A percentile compares a stretch with the other conserved stretches of the same genome.
phyloP scores from a whole-genome alignment of 2,113 vertebrate genomes.

The Sceloporus undulatus region DNA sequence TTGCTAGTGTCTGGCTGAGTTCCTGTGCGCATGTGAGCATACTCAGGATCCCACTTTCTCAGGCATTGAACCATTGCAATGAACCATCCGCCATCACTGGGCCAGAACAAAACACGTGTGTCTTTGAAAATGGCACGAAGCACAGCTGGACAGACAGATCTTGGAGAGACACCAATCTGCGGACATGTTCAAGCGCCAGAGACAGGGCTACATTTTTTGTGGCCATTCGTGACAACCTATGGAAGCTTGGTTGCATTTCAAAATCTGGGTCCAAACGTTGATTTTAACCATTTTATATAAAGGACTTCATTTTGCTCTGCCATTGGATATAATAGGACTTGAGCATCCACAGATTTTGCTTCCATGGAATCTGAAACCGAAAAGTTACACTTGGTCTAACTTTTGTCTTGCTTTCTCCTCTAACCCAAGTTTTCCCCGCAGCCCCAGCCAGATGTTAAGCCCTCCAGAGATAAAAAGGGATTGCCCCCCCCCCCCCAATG shows the following conservation, averaged over 20 bases:
- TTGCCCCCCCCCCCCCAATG: conserved; percentile 69
- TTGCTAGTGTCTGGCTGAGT: background rate
- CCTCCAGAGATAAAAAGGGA: conserved; percentile 65
- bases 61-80: background rate
- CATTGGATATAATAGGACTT: too few relatives aligned
- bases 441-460: conserved; percentile 76
- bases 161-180: background rate
- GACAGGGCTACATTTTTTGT: too few relatives aligned
- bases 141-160: too few relatives aligned
- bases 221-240: too few relatives aligned
- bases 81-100: background rate
- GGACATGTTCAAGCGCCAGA: accelerated
- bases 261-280: too few relatives aligned
- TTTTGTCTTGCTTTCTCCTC: background rate
- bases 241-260: background rate
- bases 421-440: background rate
- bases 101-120: background rate
- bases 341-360: background rate
- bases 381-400: too few relatives aligned
- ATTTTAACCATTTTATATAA: too few relatives aligned
- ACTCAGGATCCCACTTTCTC: background rate
- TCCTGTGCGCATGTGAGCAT: background rate
- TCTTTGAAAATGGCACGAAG: background rate
- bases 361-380: background rate
- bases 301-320: too few relatives aligned